phyloP scores from a whole-genome alignment of 2,888 invertebrate species.

The Scotopteryx bipunctaria region DNA sequence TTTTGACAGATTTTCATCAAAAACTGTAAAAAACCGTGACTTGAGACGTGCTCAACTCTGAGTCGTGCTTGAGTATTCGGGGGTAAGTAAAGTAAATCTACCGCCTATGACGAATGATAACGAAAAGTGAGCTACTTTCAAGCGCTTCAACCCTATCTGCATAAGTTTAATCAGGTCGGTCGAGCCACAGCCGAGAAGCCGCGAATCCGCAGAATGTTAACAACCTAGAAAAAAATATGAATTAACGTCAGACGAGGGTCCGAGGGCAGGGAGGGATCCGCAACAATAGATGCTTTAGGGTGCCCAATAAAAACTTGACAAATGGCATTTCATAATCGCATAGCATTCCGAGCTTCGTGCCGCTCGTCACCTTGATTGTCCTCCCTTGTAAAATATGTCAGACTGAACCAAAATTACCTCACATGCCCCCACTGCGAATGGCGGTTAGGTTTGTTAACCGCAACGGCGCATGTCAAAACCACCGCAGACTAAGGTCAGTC shows the following conservation, averaged over 20 bases:
- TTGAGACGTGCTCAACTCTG: too few species aligned
- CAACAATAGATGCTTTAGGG: conserved; percentile 75
- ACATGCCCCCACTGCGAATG: conserved; percentile 13
- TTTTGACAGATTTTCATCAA: too few species aligned
- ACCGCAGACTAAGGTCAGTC: conserved; percentile 16
- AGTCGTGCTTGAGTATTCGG: too few species aligned
- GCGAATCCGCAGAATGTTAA: conserved; percentile 65
- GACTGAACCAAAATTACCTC: conserved; percentile 25
- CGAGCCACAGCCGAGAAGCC: conserved; percentile 20
- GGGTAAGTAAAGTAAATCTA: too few species aligned
- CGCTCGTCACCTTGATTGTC: conserved; percentile 59
- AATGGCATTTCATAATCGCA: conserved; percentile 82
- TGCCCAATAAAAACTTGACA: conserved; percentile 83
- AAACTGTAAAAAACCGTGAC: too few species aligned
- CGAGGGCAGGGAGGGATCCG: conserved; percentile 41
- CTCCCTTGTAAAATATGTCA: conserved; percentile 64
- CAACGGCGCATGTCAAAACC: conserved; percentile 22
- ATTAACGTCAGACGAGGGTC: conserved; percentile 76
- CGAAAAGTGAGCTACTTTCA: too few species aligned
- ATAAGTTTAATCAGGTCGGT: conserved; percentile 58
- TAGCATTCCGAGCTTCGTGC: conserved; percentile 76
- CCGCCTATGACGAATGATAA: too few species aligned
- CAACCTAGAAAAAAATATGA: conserved; percentile 81
- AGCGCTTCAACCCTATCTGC: conserved; percentile 13
- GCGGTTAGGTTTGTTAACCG: background rate